phyloP scores from a whole-genome alignment of 2,888 invertebrate genomes.

The Trissonchulus latispiculum region DNA sequence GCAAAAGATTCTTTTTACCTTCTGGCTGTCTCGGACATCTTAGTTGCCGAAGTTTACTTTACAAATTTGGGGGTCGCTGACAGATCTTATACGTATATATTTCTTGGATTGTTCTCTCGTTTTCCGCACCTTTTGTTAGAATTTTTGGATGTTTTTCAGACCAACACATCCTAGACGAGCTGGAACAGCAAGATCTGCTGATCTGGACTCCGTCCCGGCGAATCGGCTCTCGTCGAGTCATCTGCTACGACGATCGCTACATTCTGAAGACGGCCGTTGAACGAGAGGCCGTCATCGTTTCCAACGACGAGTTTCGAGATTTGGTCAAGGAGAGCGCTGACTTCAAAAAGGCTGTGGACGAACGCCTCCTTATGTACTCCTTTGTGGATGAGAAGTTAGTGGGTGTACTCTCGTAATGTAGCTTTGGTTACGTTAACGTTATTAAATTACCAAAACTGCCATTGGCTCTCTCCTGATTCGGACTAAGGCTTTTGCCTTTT shows the following conservation, averaged over 20 bases:
- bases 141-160: too few species aligned
- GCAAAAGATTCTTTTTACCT: too few species aligned
- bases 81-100: too few species aligned
- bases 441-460: too few species aligned
- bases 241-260: constrained; percentile 59
- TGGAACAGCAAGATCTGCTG: constrained; percentile 72
- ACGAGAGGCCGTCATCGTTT: constrained; percentile 80
- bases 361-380: constrained; percentile 86
- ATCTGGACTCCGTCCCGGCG: constrained; percentile 86
- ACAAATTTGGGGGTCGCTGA: too few species aligned
- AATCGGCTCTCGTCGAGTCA: constrained; percentile 58
- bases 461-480: too few species aligned
- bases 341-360: constrained; percentile 77
- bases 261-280: constrained; percentile 74
- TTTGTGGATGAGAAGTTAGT: constrained; percentile 75
- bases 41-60: too few species aligned
- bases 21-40: too few species aligned
- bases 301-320: constrained; percentile 91
- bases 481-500: too few species aligned
- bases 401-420: background rate
- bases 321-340: constrained; percentile 67
- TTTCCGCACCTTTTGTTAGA: too few species aligned
- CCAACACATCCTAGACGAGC: constrained; percentile 56
- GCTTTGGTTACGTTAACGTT: background rate
- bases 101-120: too few species aligned